These are phyloP conservation scores for Chaetoderma sp. DNA, from an alignment of 2,888 invertebrate genomes.

Conservation along the genomic window DNA sequence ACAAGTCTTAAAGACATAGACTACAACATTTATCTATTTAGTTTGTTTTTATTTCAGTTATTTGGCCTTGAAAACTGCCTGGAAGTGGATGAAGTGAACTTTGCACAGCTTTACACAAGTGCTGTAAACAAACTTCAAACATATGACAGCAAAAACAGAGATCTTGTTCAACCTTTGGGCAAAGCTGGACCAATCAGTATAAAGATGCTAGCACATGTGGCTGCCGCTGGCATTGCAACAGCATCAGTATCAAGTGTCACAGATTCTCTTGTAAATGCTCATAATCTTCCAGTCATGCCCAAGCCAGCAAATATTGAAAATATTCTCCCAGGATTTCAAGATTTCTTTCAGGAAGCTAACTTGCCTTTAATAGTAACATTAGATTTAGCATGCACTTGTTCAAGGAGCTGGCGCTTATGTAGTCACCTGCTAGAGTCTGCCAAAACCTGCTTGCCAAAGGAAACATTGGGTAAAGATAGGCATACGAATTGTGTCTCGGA, in stretches of 20 bases:
- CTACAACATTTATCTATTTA: neutral
- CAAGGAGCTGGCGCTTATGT: slow-evolving; percentile 54
- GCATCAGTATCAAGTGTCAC: slow-evolving; percentile 54
- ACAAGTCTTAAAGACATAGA: too few species aligned
- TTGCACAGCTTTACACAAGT: slow-evolving; percentile 52
- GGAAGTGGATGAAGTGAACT: slow-evolving; percentile 54
- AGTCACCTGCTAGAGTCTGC: slow-evolving; percentile 54
- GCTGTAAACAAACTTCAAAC: slow-evolving; percentile 49
- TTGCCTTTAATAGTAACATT: slow-evolving; percentile 51
- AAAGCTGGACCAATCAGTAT: slow-evolving; percentile 38
- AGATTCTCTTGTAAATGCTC: slow-evolving; percentile 53
- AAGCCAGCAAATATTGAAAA: neutral
- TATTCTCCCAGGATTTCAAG: neutral
- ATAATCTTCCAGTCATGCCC: slow-evolving; percentile 34
- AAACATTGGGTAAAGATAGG: neutral
- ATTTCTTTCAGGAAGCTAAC: slow-evolving; percentile 41
- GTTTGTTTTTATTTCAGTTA: slow-evolving; percentile 46
- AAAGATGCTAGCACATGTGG: slow-evolving; percentile 54
- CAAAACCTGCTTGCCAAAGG: slow-evolving; percentile 11
- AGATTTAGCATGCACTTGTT: slow-evolving; percentile 57
- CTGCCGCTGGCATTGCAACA: slow-evolving; percentile 61
- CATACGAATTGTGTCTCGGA: neutral
- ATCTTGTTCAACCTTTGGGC: neutral
- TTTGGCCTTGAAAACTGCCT: slow-evolving; percentile 54
- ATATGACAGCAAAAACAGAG: slow-evolving; percentile 29